phyloP scores from a whole-genome alignment of 1,140 invertebrate genomes.

The Drosophila obscura region DNA sequence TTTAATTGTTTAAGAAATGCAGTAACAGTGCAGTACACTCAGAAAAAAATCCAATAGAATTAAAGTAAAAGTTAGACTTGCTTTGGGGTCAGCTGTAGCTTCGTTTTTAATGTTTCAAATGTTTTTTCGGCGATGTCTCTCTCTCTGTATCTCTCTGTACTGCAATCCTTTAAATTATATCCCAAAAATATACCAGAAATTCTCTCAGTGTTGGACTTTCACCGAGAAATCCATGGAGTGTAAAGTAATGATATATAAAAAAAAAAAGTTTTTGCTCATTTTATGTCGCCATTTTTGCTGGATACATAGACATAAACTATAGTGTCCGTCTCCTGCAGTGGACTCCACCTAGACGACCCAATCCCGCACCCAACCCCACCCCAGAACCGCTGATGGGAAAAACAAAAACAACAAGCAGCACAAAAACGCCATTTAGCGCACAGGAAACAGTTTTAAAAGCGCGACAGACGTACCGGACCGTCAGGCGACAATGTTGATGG shows the following conservation, averaged over 20 bases:
- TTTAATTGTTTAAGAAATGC: slow-evolving; percentile 78
- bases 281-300: slow-evolving; percentile 67
- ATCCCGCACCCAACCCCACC: neutral
- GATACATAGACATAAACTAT: slow-evolving; percentile 59
- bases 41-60: slow-evolving; percentile 5
- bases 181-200: neutral
- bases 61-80: neutral
- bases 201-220: slow-evolving; percentile 22
- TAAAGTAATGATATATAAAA: slow-evolving; percentile 74
- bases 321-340: slow-evolving; percentile 19
- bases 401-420: slow-evolving; percentile 36
- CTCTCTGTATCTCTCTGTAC: no score
- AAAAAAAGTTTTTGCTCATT: slow-evolving; percentile 73
- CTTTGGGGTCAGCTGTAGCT: no score
- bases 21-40: slow-evolving; percentile 39
- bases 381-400: slow-evolving; percentile 17
- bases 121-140: no score
- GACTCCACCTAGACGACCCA: neutral
- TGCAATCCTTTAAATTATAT: no score
- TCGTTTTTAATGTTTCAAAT: no score
- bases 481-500: slow-evolving; percentile 50
- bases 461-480: slow-evolving; percentile 23
- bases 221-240: slow-evolving; percentile 22
- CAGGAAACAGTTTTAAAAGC: slow-evolving; percentile 80
- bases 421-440: slow-evolving; percentile 80